Evolutionary conservation across 2,888 invertebrate genomes (phyloP), one percentile per base, ranked within the genome.

Genomic region (Drosophila setosimentum): DNA sequence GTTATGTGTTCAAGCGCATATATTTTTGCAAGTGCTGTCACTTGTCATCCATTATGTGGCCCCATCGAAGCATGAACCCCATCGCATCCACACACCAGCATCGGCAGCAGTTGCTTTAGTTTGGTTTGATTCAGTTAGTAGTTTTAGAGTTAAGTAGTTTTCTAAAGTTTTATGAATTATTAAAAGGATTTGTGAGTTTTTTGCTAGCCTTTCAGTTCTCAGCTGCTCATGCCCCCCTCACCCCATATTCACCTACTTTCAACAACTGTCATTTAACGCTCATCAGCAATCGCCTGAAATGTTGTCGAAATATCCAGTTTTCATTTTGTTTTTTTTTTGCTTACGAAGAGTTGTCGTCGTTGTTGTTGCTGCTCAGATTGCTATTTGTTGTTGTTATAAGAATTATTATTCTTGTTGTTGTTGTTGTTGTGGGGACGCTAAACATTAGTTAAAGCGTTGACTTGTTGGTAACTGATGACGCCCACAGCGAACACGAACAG

Each of bases 111-210:
- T 82, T 76, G 85, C 89, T 81, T 85, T 87, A 85, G 84, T 85
- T 89, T 89, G 76, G 87, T 83, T 85, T 85, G 89, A 85, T 85
- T 85, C 89, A 85, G 85, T 85, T 85, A 89, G 89, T 85, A 85
- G 87, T 85, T 89, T 89, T 81, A 87, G 89, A 89, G 85, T 87
- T 85, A 85, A 85, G 85, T 85, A 89, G 89, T 85, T 85, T 85
- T 79, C 74, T 79, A 85, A 85, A 85, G 89, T 85, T 85, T 83
- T 85, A 85, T 85, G 85, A 85, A 85, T 85, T 85, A 85, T 85
- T 85, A 89, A 85, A 84, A 83, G 85, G 85, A 87, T 89, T 89
- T 89, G 83, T 79, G 75, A 85, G 85, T 79, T 81, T 85, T 87
- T 77, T 87, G 89, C 85, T 87, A 81, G 89, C 85, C 89, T 83